Conservation (phyloP, 2,888 invertebrate species). For the Habroteleia sp. region DNA sequence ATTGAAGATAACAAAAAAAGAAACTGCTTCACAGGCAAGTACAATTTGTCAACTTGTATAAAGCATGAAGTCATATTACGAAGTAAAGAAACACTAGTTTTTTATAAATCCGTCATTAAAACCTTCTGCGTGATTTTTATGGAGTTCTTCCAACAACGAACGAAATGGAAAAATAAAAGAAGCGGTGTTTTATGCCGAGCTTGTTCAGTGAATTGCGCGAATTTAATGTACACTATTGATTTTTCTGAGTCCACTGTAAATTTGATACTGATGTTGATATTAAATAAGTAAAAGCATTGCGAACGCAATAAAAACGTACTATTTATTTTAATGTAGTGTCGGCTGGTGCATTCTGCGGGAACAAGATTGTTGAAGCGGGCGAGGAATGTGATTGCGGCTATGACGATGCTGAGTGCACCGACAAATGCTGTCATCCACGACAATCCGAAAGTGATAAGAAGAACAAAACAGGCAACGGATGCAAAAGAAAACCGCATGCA, state of each 20-base stretch:
- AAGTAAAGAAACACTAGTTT: too few species aligned
- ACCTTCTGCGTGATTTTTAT: too few species aligned
- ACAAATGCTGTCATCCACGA: conserved; percentile 96
- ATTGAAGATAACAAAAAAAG: conserved; percentile 94
- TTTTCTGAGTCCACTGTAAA: too few species aligned
- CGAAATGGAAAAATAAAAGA: too few species aligned
- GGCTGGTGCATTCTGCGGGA: conserved; percentile 98
- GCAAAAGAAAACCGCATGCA: conserved; percentile 88
- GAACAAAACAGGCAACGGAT: conserved; percentile 89
- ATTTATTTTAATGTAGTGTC: conserved; percentile 82
- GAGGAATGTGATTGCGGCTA: conserved; percentile 99
- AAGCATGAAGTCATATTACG: too few species aligned
- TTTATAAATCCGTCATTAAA: too few species aligned
- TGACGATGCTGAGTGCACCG: conserved; percentile 94
- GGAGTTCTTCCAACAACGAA: too few species aligned
- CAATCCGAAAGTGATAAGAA: conserved; percentile 86
- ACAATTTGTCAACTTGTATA: neutral
- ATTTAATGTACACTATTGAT: conserved; percentile 15
- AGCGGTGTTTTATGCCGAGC: too few species aligned
- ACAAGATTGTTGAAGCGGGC: conserved; percentile 98
- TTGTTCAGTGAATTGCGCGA: conserved; percentile 11
- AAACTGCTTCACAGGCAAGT: conserved; percentile 91
- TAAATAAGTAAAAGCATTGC: conserved; percentile 20
- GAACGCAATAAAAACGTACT: conserved; percentile 37
- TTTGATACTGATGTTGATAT: too few species aligned